Evolutionary conservation across 2,888 invertebrate species (phyloP).

Genomic region (Cantharis lateralis): DNA sequence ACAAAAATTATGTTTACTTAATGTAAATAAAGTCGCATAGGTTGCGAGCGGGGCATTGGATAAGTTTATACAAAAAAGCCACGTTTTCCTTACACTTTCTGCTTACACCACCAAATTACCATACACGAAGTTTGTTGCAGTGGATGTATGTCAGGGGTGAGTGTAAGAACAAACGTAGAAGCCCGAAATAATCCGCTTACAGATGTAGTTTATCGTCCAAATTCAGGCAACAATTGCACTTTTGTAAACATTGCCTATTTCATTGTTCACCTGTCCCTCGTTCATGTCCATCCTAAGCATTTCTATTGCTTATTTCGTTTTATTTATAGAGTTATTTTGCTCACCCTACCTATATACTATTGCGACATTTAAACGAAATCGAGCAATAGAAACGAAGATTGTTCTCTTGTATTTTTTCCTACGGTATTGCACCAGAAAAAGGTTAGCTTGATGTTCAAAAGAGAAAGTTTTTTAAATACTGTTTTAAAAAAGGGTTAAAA

Average conservation of each 20-base stretch:
- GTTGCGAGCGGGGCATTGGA: background rate
- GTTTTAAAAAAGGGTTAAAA: conserved; percentile 23
- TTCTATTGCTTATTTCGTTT: conserved; percentile 49
- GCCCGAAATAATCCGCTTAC: conserved; percentile 45
- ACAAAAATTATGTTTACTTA: background rate
- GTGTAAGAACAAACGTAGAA: conserved; percentile 7
- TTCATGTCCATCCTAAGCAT: conserved; percentile 37
- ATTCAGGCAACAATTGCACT: conserved; percentile 47
- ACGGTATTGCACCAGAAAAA: background rate
- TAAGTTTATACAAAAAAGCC: background rate
- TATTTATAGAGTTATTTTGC: conserved; percentile 51
- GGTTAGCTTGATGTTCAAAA: conserved; percentile 8
- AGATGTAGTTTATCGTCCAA: conserved; percentile 46
- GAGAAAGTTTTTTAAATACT: conserved; percentile 24
- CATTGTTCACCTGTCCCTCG: conserved; percentile 44
- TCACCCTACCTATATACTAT: conserved; percentile 30
- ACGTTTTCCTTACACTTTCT: background rate
- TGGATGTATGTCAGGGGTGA: background rate
- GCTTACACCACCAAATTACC: background rate
- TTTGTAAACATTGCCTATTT: conserved; percentile 47
- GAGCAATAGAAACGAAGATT: conserved; percentile 26
- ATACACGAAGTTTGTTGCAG: background rate
- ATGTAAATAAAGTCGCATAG: background rate
- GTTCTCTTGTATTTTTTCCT: conserved; percentile 16
- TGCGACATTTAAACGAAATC: conserved; percentile 33